phyloP scores from a whole-genome alignment of 23 tunicate genomes.

The Clavelina lepadiformis region DNA sequence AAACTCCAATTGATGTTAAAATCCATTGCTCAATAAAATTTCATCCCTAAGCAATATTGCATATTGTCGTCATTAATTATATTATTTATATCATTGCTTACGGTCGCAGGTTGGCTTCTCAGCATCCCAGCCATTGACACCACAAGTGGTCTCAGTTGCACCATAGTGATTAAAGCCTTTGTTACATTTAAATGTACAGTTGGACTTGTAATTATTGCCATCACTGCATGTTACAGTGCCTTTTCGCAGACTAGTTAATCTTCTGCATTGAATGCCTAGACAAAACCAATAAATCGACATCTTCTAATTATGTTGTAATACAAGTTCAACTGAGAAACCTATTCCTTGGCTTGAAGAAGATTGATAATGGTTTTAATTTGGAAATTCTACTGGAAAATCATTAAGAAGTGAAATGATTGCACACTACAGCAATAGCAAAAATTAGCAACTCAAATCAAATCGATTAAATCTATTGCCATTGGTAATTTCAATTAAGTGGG shows the following conservation, averaged over 20 bases:
- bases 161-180: slow-evolving; percentile 70
- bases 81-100: slow-evolving; percentile 49
- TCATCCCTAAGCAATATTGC: too few relatives aligned
- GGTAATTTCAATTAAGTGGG: too few relatives aligned
- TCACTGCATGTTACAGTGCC: slow-evolving; percentile 41
- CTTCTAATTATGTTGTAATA: too few relatives aligned
- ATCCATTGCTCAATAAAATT: background rate
- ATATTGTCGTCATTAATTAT: too few relatives aligned
- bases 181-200: slow-evolving; percentile 49
- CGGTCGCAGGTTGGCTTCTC: slow-evolving; percentile 68
- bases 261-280: slow-evolving; percentile 49
- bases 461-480: too few relatives aligned
- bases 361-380: background rate
- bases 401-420: too few relatives aligned
- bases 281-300: background rate
- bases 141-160: slow-evolving; percentile 44
- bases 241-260: slow-evolving; percentile 15
- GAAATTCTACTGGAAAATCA: background rate
- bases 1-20: background rate
- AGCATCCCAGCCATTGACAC: slow-evolving; percentile 59
- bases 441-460: too few relatives aligned
- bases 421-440: too few relatives aligned
- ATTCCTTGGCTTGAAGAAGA: slow-evolving; percentile 3
- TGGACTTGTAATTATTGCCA: slow-evolving; percentile 49
- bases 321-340: too few relatives aligned